Base-by-base conservation (phyloP, 2,888 invertebrate genomes). In the Stegana nigrithorax region DNA sequence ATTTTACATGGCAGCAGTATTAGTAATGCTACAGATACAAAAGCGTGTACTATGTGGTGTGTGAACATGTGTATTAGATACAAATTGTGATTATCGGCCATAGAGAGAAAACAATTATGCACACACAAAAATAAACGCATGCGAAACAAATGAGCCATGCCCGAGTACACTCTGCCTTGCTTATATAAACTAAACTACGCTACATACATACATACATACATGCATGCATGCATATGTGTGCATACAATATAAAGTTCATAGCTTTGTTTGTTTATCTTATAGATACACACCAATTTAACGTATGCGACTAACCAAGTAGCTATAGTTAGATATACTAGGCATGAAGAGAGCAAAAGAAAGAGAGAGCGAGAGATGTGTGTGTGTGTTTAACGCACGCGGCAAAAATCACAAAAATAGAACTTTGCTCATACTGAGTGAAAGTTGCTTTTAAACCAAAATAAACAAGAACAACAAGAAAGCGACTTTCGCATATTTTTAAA, bases 401-500 rank as follows among this genome's bases (percentile, higher is more conserved):
- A 36, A 36, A 14, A n/a, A n/a, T n/a, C 10, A 36, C 53, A 55
- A 55, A 55, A 55, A 55, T 55, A 55, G 53, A 26, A 36, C 19
- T 27, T 39, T 39, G 5, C 39, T 39, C 39, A 39, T 39, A n/a
- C 39, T 32, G 6, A 2, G n/a, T 32, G n/a, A n/a, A 4, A 39
- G 14, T 14, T 39, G 17, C 39, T 10, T 39, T 39, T 39, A 39
- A 39, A n/a, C 5, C n/a, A 39, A n/a, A n/a, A n/a, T n/a, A n/a
- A 39, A 39, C 39, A 39, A 39, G 17, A 39, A 39, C 39, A 39
- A 14, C 2, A n/a, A 10, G 36, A 36, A 23, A 47, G 12, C 25
- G 47, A n/a, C 36, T 21, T 19, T n/a, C 19, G 12, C 53, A n/a
- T 55, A 55, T 55, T 55, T 55, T 55, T 55, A 55, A 55, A 25